Evolutionary conservation across 2,888 invertebrate genomes (phyloP).

Genomic region (Protophormia terraenovae): DNA sequence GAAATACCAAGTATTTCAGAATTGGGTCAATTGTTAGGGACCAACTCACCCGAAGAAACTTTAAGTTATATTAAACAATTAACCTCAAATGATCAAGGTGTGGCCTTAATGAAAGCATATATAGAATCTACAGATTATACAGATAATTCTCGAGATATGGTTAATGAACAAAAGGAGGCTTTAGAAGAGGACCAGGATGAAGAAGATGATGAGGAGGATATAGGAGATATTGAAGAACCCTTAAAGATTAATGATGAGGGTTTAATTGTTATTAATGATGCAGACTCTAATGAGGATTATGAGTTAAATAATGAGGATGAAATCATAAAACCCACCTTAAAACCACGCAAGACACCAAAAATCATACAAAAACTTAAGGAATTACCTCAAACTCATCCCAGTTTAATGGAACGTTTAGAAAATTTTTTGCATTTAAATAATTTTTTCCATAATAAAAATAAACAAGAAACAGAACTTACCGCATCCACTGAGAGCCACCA

Average conservation of each 20-base stretch:
- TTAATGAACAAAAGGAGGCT: conserved; percentile 13
- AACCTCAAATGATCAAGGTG: conserved; percentile 74
- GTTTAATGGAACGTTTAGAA: conserved; percentile 71
- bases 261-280: conserved; percentile 46
- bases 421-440: conserved; percentile 73
- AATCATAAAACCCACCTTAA: conserved; percentile 20
- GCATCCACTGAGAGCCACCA: background rate
- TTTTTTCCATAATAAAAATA: conserved; percentile 69
- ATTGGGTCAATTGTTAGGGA: conserved; percentile 75
- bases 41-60: conserved; percentile 73
- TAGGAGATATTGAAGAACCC: conserved; percentile 59
- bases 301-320: conserved; percentile 1
- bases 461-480: background rate
- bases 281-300: conserved; percentile 56
- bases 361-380: conserved; percentile 46
- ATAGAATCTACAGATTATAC: conserved; percentile 74
- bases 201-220: background rate
- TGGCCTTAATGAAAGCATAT: conserved; percentile 76
- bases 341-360: conserved; percentile 55
- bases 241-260: conserved; percentile 49
- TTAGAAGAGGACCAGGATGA: background rate
- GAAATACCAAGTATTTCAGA: conserved; percentile 75
- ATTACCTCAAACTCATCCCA: conserved; percentile 35
- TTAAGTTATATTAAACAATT: conserved; percentile 75
- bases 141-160: conserved; percentile 52